Evolutionary conservation across 2,113 vertebrate species (phyloP), one percentile per base, ranked within the genome.

Genomic region (Mesoclemmys tuberculata): DNA sequence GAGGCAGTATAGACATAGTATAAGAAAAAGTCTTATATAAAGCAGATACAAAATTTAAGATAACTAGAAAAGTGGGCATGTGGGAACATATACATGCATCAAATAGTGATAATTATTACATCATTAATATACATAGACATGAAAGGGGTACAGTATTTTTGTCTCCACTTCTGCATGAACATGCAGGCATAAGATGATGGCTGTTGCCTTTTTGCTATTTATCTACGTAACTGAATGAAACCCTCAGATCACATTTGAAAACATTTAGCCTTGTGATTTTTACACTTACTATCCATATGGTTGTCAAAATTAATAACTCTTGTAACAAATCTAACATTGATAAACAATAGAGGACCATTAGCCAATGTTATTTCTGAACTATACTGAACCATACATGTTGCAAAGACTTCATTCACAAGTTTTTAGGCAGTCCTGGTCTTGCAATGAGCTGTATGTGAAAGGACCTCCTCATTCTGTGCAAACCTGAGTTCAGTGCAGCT

Each of bases 391-490:
- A 84, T 48, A 24, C 11, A 68, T 83, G 52, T 71, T 80, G 26
- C 21, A 95, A 89, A 90, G 38, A 80, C 41, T 85, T 55, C 2
- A 10, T 1, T 12, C 52, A 78, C 55, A 90, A 91, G 80, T 18
- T 74, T 81, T 38, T 55, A 55, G n/a, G 61, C 49, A 82, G 8
- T 29, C 38, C 8, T 0, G 1, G 24, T 19, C 26, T 71, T 0
- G 0, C 1, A 12, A 31, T 41, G 10, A 29, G 2, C 2, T 38
- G 3, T 22, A 5, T 49, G 2, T 26, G 35, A 48, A 44, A 93
- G 29, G 61, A 55, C 1, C 16, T 58, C 18, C 2, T 10, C 83
- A 10, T 19, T 87, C 64, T 55, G 1, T 51, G 46, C 49, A 13
- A 46, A 54, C 2, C 51, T 61, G 51, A 35, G 12, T 35, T 49